phyloP scores from a whole-genome alignment of 2,888 invertebrate species.

The Aporophyla nigra region DNA sequence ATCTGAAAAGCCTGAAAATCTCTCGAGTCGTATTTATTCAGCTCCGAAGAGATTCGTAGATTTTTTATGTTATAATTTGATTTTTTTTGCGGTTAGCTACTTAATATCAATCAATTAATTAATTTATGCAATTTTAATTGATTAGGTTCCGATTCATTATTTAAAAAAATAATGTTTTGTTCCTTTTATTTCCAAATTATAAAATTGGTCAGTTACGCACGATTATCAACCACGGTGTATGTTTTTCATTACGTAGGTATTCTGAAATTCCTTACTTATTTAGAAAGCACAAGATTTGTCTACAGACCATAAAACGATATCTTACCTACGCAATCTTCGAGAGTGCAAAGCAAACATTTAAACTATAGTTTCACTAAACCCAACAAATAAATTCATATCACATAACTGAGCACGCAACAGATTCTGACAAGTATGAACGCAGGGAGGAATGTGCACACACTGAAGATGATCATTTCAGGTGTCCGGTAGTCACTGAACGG shows the following conservation, averaged over 20 bases:
- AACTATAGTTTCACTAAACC: conserved; percentile 80
- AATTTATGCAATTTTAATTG: conserved; percentile 6
- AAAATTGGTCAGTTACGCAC: not conserved
- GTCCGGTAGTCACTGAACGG: conserved; percentile 69
- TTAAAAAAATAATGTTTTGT: not conserved
- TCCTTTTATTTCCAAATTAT: not conserved
- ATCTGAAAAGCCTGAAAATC: conserved; percentile 28
- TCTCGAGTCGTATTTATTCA: conserved; percentile 5
- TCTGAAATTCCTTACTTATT: conserved; percentile 36
- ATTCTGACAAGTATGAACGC: conserved; percentile 69
- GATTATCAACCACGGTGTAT: conserved; percentile 3
- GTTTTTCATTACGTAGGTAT: not conserved
- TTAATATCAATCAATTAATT: no score
- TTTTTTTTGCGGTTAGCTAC: not conserved
- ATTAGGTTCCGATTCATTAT: not conserved
- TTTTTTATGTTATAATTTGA: not conserved
- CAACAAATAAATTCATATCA: conserved; percentile 77
- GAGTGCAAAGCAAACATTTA: conserved; percentile 87
- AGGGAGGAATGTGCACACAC: conserved; percentile 65
- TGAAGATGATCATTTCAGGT: conserved; percentile 67
- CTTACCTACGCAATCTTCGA: conserved; percentile 85
- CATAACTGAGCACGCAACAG: conserved; percentile 71
- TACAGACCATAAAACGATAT: conserved; percentile 68
- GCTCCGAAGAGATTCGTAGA: not conserved
- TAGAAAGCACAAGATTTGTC: conserved; percentile 59